Conservation (phyloP, 1,140 invertebrate genomes). For the Parasteatoda tepidariorum region DNA sequence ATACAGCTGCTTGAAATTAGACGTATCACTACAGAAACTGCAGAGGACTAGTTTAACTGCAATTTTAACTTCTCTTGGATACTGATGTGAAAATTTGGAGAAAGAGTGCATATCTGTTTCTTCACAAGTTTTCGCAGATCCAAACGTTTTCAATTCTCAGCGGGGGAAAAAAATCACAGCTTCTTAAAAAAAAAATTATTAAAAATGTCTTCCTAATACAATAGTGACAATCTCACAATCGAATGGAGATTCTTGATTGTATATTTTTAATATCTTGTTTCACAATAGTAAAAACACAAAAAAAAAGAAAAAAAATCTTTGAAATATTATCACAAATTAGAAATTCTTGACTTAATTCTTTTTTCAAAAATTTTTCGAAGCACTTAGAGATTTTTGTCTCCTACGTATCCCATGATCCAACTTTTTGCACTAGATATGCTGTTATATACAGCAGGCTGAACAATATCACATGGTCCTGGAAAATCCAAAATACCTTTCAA, state of each 20-base stretch:
- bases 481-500: constrained; percentile 23
- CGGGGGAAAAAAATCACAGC: neutral
- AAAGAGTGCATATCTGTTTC: neutral
- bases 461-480: constrained; percentile 7
- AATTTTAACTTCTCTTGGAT: constrained; percentile 46
- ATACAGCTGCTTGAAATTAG: neutral
- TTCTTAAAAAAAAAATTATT: neutral
- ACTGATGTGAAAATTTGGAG: constrained; percentile 14
- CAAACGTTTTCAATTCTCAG: neutral
- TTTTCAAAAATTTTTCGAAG: neutral
- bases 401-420: constrained; percentile 3
- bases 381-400: neutral
- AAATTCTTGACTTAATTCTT: constrained; percentile 26
- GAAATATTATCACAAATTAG: constrained; percentile 8
- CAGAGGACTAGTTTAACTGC: constrained; percentile 52
- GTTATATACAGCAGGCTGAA: constrained; percentile 28
- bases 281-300: neutral
- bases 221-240: neutral
- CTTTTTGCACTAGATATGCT: neutral
- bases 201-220: neutral
- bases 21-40: constrained; percentile 29
- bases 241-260: neutral
- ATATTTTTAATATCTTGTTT: neutral
- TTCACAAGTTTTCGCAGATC: neutral
- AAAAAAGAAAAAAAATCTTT: neutral